Evolutionary conservation across 2,797 vertebrate species (phyloP), one percentile per base, ranked within the genome.

Genomic region (Lacerta agilis): DNA sequence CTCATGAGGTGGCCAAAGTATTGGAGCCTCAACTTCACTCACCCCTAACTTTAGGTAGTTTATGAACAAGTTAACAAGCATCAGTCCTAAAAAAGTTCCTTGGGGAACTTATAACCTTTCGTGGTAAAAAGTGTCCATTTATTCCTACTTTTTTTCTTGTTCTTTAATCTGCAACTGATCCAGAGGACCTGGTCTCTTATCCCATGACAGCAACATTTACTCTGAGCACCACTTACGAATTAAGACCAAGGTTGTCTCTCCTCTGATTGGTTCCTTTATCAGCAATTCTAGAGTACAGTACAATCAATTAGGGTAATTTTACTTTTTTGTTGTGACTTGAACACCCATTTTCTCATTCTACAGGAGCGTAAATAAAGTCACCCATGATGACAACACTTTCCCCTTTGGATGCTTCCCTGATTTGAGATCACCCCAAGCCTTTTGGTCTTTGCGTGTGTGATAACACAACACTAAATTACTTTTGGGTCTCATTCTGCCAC

Each of bases 81-180:
- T 18, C 18, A 5, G 18, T 8, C 49, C 17, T 33, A 71, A 73
- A 27, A 73, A 25, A 58, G 49, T 58, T 58, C 25, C 71, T 41
- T 17, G 5, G 64, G 71, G 2, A 8, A 82, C 29, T 49, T 49
- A 49, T 49, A 49, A 49, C 11, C 49, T 55, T 55, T 15, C 13
- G 3, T 55, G 13, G 49, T 55, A 55, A 55, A 49, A 84, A 75
- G 17, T n/a, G 64, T 1, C 25, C 6, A 61, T 80, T 61, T 55
- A 36, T 83, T 82, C 25, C 8, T 69, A 83, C 66, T 41, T 3
- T 84, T 25, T 67, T 84, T 83, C 58, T 4, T 75, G 25, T 84
- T 61, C 69, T 84, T 84, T 84, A 84, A 69, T 23, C 64, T 67
- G 80, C 41, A 45, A 84, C 33, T 36, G 45, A 41, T 84, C n/a